Conservation (phyloP, 2,113 vertebrate species). For the Xiphorhynchus elegans region DNA sequence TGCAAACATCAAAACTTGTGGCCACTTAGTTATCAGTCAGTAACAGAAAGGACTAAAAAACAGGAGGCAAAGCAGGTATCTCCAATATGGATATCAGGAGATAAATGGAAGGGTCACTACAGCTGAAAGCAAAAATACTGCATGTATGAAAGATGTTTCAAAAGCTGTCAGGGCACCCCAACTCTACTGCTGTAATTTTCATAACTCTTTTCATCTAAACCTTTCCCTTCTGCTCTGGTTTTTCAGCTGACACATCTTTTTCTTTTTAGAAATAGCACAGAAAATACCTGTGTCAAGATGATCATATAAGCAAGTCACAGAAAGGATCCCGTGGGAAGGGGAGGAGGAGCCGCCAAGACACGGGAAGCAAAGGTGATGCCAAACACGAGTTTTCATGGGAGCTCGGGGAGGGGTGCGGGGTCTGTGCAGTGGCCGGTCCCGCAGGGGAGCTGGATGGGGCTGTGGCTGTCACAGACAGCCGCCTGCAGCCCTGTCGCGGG, state of each 20-base stretch:
- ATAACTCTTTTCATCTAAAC: background rate
- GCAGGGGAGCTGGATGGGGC: fast-evolving
- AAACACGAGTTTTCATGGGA: background rate
- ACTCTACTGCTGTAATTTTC: background rate
- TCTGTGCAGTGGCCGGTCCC: background rate
- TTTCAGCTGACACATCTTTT: background rate
- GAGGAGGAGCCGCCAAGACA: background rate
- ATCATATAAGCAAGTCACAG: background rate
- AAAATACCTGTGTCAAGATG: background rate
- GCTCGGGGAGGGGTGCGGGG: too few species aligned
- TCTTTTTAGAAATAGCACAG: background rate
- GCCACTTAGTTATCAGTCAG: background rate
- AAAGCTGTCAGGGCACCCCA: background rate
- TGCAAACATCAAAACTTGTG: background rate
- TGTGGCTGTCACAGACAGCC: fast-evolving
- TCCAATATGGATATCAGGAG: fast-evolving
- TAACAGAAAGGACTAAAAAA: background rate
- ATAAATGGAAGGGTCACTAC: too few species aligned
- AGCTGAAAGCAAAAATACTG: background rate
- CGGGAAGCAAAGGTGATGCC: background rate
- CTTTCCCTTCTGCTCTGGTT: background rate
- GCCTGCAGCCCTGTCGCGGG: background rate
- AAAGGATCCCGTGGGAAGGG: background rate
- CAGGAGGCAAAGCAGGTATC: background rate
- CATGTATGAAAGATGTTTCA: background rate